Conservation (phyloP, 2,113 vertebrate species). For the Octodon degus region DNA sequence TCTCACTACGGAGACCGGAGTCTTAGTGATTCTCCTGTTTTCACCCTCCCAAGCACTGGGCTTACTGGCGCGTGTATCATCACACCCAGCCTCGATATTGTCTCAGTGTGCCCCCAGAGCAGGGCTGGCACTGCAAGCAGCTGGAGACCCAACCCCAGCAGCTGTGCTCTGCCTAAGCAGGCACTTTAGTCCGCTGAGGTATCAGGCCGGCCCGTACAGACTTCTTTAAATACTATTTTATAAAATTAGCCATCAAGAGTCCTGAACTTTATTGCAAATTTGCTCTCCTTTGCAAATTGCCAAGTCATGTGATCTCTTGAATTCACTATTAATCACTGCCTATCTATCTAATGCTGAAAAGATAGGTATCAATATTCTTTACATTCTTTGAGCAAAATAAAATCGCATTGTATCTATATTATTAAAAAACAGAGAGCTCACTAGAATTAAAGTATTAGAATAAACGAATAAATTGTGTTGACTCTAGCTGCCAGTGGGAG, state of each 20-base stretch:
- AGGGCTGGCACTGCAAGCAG: too few species aligned
- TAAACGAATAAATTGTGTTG: conserved; percentile 67
- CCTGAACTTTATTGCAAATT: conserved; percentile 10
- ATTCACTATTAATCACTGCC: conserved; percentile 20
- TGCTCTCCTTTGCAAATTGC: neutral
- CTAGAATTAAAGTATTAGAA: conserved; percentile 73
- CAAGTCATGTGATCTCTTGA: conserved; percentile 8
- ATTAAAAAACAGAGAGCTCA: conserved; percentile 57
- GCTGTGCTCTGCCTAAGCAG: too few species aligned
- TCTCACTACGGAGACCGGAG: too few species aligned
- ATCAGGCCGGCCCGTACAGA: neutral
- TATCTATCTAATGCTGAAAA: conserved; percentile 9
- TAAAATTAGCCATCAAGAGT: neutral
- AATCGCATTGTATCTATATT: conserved; percentile 55
- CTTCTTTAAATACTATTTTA: neutral
- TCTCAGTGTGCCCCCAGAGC: too few species aligned
- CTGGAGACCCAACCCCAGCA: too few species aligned
- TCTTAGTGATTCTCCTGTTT: too few species aligned
- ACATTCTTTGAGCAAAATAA: conserved; percentile 61
- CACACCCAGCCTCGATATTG: too few species aligned
- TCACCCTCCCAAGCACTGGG: too few species aligned
- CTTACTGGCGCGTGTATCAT: too few species aligned
- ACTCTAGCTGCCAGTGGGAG: conserved; percentile 62
- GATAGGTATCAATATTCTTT: conserved; percentile 37
- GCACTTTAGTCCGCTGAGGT: too few species aligned